Evolutionary conservation across 2,113 vertebrate species (phyloP), one percentile per base, ranked within the genome.

Genomic region (Pyxicephalus adspersus): DNA sequence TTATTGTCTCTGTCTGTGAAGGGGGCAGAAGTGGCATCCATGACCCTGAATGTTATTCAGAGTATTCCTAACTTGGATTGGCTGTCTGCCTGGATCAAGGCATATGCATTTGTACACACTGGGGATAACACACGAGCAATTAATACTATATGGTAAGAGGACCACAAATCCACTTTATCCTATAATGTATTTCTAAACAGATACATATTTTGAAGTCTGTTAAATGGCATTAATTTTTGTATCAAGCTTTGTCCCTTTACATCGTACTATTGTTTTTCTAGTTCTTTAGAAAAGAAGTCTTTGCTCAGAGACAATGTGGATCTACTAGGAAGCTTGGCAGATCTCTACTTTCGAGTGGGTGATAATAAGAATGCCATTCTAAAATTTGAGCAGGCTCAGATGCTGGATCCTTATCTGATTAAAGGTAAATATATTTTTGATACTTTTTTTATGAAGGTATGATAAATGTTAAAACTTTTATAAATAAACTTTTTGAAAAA

Each of bases 31-130:
- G 98, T 99, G 84, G 96, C 98, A 0, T 99, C 98, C 6, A 97
- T 99, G 95, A 98, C 97, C 0, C 96, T 99, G 91, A 98, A 99
- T 23, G 91, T 98, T 26, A 99, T 98, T 84, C 98, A 99, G 91
- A 98, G 94, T 8, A 95, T 98, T 78, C 96, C 96, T 3, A 98
- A 97, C 86, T 83, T 99, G 88, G 97, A 99, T 34, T 99, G 98
- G 98, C 96, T 99, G 0, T 98, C 97, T 0, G 95, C 97, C 63
- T 99, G 98, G 98, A 98, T 99, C 87, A 99, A 99, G 91, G 97
- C 98, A 0, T 97, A 99, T 0, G 98, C 98, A 34, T 99, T 99
- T 84, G 96, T 97, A 38, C 96, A 99, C 4, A 94, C 95, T 20
- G 97, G 97, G 2, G 97, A 99, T 86, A 98, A 99, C 85, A 95